Conservation (phyloP, 1,140 invertebrate species). For the Ephestia elutella region DNA sequence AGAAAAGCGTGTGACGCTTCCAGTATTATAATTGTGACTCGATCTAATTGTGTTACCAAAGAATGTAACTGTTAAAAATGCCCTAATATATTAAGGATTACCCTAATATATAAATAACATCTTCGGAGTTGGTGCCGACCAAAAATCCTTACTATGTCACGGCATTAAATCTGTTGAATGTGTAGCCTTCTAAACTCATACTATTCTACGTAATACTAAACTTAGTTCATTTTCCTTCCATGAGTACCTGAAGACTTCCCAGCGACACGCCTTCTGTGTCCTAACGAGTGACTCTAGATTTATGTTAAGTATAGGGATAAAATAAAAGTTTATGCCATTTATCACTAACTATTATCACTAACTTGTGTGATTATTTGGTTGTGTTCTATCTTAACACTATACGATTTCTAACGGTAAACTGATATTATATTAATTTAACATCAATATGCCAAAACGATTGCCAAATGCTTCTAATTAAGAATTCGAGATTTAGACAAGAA, state of each 20-base stretch:
- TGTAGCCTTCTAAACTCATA: not conserved
- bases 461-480: constrained; percentile 44
- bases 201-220: constrained; percentile 5
- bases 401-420: constrained; percentile 40
- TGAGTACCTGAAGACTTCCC: constrained; percentile 52
- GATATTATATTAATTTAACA: constrained; percentile 6
- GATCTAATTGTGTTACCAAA: constrained; percentile 13
- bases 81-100: not conserved
- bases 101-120: not conserved
- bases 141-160: not conserved
- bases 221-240: constrained; percentile 45
- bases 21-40: constrained; percentile 35
- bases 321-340: constrained; percentile 8
- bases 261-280: constrained; percentile 17
- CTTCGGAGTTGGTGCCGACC: not conserved
- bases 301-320: constrained; percentile 17
- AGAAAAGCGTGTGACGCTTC: constrained; percentile 39
- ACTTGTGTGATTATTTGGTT: constrained; percentile 71
- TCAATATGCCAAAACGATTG: constrained; percentile 20
- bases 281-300: constrained; percentile 14
- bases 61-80: constrained; percentile 10
- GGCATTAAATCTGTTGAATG: not conserved
- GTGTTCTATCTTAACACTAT: constrained; percentile 65
- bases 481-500: constrained; percentile 40
- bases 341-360: constrained; percentile 45